Evolutionary conservation across 2,797 vertebrate species (phyloP), one percentile per base, ranked within the genome.

Genomic region (Distichodus sexfasciatus): DNA sequence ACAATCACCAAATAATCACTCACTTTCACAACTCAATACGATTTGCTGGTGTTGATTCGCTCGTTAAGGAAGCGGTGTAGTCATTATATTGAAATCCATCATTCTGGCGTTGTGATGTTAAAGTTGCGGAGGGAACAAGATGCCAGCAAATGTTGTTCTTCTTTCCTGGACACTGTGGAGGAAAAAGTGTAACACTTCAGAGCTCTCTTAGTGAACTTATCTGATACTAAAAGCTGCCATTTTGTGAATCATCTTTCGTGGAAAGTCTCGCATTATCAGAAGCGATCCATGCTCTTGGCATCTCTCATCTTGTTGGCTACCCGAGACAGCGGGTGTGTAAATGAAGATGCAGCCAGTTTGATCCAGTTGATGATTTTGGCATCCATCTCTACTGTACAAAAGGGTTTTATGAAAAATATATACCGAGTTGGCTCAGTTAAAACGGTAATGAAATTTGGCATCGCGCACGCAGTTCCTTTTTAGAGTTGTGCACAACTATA

Each of bases 191-290:
- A 23, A 41, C 41, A 19, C 28, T 44, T 54, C 7, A 38, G 28
- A n/a, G 65, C 47, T 19, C 48, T 71, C 29, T 57, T 68, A 65
- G 62, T 74, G 51, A 74, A 68, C 35, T 7, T 26, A 54, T 14
- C 43, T 40, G n/a, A 11, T 63, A 44, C 65, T 35, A 61, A 55
- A 46, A 36, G 26, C 48, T 51, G 35, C 48, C 58, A 28, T 57
- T 47, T 58, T 36, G 12, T 71, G 41, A 69, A 69, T 66, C 51
- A 47, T 51, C 47, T 51, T 29, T 43, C 5, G 21, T 58, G 35
- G 44, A 66, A 66, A 59, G 53, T 53, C 28, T 44, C 24, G 55
- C 60, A 44, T 75, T 75, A 60, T 62, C 28, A 72, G 31, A 31
- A 69, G 36, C 40, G 11, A 69, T 24, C 50, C 54, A 46, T 66